A percentile compares a stretch with the other conserved stretches of the same genome.
Evolutionary conservation across 2,888 invertebrate genomes (phyloP).

Genomic region (Latrodectus elegans): DNA sequence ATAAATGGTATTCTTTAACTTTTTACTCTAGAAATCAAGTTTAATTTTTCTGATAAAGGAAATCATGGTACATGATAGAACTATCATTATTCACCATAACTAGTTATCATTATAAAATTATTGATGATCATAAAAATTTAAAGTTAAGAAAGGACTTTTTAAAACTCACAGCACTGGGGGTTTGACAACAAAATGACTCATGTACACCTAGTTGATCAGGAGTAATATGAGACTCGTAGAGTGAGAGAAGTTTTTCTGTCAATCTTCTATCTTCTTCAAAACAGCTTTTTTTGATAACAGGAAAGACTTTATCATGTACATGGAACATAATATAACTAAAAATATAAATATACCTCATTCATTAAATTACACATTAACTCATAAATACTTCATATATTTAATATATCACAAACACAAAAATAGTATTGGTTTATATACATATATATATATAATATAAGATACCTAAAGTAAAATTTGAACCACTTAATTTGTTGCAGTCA

Average conservation of each 20-base stretch:
- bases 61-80: no score
- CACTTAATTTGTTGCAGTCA: no score
- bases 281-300: conserved; percentile 72
- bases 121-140: no score
- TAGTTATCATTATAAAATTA: no score
- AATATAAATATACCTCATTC: conserved; percentile 22
- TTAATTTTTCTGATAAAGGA: no score
- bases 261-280: conserved; percentile 72
- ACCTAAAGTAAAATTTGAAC: no score
- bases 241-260: conserved; percentile 71
- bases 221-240: conserved; percentile 71
- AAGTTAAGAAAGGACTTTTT: neutral
- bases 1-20: no score
- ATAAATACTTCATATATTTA: neutral
- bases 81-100: no score
- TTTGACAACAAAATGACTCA: conserved; percentile 73
- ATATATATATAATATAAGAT: no score
- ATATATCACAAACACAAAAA: no score
- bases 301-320: conserved; percentile 73
- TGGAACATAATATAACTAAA: conserved; percentile 73
- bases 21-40: no score
- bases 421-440: no score
- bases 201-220: conserved; percentile 73
- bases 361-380: neutral
- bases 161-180: conserved; percentile 73